These are phyloP conservation scores for Alectura lathami DNA, from an alignment of 2,113 vertebrate genomes.

Conservation along the genomic window DNA sequence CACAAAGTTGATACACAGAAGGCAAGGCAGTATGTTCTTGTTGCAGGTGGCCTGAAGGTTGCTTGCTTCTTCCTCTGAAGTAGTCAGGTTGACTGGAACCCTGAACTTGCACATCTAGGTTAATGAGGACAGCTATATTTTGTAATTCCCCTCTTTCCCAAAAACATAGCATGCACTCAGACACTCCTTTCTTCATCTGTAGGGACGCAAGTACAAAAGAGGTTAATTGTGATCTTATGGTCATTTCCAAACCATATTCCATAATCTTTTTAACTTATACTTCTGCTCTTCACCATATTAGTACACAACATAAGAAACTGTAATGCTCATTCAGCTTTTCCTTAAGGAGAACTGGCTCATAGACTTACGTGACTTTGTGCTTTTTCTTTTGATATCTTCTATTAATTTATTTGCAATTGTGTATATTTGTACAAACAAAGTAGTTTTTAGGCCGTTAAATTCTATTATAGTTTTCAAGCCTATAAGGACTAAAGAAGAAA, in stretches of 20 bases:
- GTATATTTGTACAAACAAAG: background rate
- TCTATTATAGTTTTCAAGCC: background rate
- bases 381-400: background rate
- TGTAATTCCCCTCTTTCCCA: background rate
- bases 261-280: background rate
- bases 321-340: background rate
- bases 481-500: background rate
- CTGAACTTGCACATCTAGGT: background rate
- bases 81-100: background rate
- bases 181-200: background rate
- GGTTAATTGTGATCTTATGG: constrained; percentile 13
- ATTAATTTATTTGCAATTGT: background rate
- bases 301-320: background rate
- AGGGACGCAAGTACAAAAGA: background rate
- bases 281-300: background rate
- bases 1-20: background rate
- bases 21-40: background rate
- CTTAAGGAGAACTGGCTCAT: background rate
- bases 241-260: background rate
- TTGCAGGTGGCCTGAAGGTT: background rate
- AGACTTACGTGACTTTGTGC: background rate
- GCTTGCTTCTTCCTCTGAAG: background rate
- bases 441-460: background rate
- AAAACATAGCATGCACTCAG: background rate
- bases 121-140: background rate